phyloP scores from a whole-genome alignment of 2,888 invertebrate genomes.

The Clusia tigrina region DNA sequence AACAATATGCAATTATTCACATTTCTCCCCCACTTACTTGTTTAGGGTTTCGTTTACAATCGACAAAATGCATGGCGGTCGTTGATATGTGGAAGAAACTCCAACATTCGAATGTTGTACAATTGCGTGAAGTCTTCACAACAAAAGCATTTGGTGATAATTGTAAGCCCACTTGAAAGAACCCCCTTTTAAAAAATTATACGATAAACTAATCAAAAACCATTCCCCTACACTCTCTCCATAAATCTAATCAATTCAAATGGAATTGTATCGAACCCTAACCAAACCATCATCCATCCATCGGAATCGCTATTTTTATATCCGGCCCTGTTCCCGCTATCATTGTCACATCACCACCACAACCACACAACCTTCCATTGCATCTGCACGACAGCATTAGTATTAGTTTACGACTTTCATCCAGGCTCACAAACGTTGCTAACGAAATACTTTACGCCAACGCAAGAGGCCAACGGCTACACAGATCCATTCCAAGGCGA shows the following conservation, averaged over 20 bases:
- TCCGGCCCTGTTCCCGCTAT: too few relatives aligned
- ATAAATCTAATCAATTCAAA: too few relatives aligned
- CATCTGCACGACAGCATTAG: conserved; percentile 80
- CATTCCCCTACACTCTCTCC: neutral
- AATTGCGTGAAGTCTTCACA: conserved; percentile 90
- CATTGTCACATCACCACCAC: neutral
- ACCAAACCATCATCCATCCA: too few relatives aligned
- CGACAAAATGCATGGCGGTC: conserved; percentile 82
- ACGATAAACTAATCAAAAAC: neutral
- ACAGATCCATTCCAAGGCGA: conserved; percentile 84
- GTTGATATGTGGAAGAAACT: conserved; percentile 96
- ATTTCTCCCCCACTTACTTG: conserved; percentile 26
- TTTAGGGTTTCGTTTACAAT: conserved; percentile 79
- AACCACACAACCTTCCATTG: too few relatives aligned
- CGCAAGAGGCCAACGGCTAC: conserved; percentile 70
- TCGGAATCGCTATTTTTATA: too few relatives aligned
- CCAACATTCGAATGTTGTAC: conserved; percentile 93
- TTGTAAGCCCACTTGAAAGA: conserved; percentile 70
- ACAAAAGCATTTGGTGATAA: conserved; percentile 96
- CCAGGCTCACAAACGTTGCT: conserved; percentile 89
- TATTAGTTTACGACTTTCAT: conserved; percentile 96
- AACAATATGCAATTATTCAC: too few relatives aligned
- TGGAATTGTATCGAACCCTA: too few relatives aligned
- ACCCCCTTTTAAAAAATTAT: neutral
- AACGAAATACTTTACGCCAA: conserved; percentile 80